A percentile compares a stretch with the other conserved stretches of the same genome.
phyloP scores from a whole-genome alignment of 1,140 invertebrate genomes.

The Lycorma delicatula region DNA sequence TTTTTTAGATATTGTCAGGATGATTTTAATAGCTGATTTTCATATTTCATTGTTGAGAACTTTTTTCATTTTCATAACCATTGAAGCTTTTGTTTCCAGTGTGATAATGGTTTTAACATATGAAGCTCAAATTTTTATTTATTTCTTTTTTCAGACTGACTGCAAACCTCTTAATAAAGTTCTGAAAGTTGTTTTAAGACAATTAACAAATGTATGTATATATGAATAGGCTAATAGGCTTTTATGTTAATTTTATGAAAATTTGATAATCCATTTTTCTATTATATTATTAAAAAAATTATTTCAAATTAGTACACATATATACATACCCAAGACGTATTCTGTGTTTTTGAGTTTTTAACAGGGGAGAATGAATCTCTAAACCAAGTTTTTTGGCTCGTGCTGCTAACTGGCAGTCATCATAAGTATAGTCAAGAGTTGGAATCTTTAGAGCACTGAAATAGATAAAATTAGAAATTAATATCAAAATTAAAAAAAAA shows the following conservation, averaged over 20 bases:
- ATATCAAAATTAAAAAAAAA: neutral
- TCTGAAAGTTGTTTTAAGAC: no score
- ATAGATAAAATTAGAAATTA: slow-evolving; percentile 26
- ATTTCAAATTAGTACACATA: slow-evolving; percentile 11
- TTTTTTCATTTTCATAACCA: no score
- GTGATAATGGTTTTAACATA: no score
- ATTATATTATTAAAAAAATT: slow-evolving; percentile 15
- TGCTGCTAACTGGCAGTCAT: slow-evolving; percentile 79
- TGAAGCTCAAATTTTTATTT: no score
- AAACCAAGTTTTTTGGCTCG: slow-evolving; percentile 72
- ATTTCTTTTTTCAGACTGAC: slow-evolving; percentile 23
- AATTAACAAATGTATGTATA: no score
- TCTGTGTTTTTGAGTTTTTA: slow-evolving; percentile 69
- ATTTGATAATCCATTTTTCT: slow-evolving; percentile 2
- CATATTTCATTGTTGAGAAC: no score
- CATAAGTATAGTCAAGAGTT: slow-evolving; percentile 85
- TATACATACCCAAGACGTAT: slow-evolving; percentile 52
- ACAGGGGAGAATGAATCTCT: slow-evolving; percentile 58
- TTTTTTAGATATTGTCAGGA: no score
- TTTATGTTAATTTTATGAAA: slow-evolving; percentile 8
- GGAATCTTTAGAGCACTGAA: slow-evolving; percentile 70
- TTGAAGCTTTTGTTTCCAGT: no score
- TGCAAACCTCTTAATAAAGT: neutral
- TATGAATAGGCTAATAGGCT: neutral
- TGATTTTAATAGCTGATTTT: no score